phyloP scores from a whole-genome alignment of 2,113 vertebrate species.

The Diphyllodes magnificus region DNA sequence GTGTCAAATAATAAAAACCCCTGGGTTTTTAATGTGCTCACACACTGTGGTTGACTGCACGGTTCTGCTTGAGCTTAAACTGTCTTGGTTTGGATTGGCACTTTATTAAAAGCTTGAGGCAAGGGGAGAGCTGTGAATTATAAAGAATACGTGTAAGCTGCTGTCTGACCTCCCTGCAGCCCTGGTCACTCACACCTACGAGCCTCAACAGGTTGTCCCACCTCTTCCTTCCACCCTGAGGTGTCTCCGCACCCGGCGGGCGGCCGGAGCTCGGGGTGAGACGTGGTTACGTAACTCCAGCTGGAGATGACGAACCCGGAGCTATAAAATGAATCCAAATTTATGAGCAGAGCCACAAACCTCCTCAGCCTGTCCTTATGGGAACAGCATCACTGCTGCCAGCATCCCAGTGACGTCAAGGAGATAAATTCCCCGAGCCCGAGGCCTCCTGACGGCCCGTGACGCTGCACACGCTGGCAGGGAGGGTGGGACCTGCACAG shows the following conservation, averaged over 20 bases:
- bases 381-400: rapidly evolving
- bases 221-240: neutral
- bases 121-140: neutral
- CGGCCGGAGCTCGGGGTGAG: neutral
- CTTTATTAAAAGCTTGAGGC: neutral
- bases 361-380: neutral
- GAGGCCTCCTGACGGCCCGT: rapidly evolving
- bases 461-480: rapidly evolving
- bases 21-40: neutral
- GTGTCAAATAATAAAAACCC: neutral
- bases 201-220: neutral
- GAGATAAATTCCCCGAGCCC: rapidly evolving
- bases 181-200: neutral
- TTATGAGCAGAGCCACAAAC: rapidly evolving
- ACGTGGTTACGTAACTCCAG: rapidly evolving
- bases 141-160: rapidly evolving
- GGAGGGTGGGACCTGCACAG: rapidly evolving
- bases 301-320: neutral
- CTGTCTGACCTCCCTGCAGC: neutral
- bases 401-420: rapidly evolving
- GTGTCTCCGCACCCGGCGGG: rapidly evolving
- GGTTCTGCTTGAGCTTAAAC: neutral
- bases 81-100: neutral
- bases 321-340: neutral
- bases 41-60: neutral